Evolutionary conservation across 2,113 vertebrate species (phyloP).

Genomic region (Elephantulus edwardii): DNA sequence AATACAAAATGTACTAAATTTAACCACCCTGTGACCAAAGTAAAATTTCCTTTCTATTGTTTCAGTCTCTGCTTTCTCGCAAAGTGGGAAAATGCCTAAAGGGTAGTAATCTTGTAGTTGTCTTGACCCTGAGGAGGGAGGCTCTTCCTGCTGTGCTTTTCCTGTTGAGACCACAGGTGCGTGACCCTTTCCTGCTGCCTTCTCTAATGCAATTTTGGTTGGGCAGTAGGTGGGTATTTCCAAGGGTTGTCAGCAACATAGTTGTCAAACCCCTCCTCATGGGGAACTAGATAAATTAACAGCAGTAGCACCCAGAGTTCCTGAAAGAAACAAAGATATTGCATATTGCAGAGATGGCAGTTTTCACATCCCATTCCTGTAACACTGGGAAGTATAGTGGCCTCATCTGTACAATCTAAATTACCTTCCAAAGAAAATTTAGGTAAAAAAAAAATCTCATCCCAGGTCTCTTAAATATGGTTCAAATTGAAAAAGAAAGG

Average conservation of each 20-base stretch:
- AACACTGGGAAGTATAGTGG: background rate
- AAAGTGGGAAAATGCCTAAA: background rate
- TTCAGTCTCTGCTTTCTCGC: conserved; percentile 1
- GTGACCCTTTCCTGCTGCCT: background rate
- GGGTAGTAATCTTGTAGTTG: background rate
- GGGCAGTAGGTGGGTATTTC: background rate
- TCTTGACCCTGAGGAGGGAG: accelerated
- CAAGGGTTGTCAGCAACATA: background rate
- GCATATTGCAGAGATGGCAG: background rate
- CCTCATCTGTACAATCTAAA: background rate
- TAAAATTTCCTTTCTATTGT: background rate
- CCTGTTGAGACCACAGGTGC: background rate
- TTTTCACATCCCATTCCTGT: background rate
- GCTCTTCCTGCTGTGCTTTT: background rate
- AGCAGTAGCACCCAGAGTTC: background rate
- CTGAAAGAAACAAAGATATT: background rate
- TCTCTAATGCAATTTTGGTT: background rate
- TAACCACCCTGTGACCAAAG: conserved; percentile 1
- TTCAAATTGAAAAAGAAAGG: background rate
- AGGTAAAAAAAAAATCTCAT: background rate
- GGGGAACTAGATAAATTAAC: background rate
- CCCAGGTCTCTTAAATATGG: background rate
- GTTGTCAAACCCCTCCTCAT: background rate
- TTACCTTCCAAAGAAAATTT: background rate
- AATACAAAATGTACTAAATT: background rate